Evolutionary conservation across 2,113 vertebrate species (phyloP).

Genomic region (Promerops cafer): DNA sequence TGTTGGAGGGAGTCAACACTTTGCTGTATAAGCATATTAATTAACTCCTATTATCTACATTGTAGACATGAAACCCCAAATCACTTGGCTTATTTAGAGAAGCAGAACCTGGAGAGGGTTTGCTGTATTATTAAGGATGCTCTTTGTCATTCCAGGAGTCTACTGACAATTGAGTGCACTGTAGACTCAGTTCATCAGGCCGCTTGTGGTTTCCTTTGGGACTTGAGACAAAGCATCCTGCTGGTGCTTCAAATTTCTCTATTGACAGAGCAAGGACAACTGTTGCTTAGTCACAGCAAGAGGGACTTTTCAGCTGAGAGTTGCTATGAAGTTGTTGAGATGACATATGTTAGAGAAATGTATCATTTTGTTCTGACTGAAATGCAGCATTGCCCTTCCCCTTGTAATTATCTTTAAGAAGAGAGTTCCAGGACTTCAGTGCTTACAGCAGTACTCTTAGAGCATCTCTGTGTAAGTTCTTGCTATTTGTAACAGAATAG

Average conservation of each 20-base stretch:
- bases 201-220: neutral
- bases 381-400: neutral
- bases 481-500: slow-evolving; percentile 8
- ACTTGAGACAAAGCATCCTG: neutral
- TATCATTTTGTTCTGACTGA: neutral
- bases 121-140: neutral
- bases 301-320: neutral
- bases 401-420: neutral
- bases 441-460: neutral
- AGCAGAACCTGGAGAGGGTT: neutral
- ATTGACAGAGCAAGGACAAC: neutral
- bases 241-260: neutral
- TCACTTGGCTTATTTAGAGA: neutral
- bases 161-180: neutral
- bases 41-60: neutral
- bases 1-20: neutral
- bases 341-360: neutral
- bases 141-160: neutral
- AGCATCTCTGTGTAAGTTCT: neutral
- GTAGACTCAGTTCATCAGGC: neutral
- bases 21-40: neutral
- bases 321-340: neutral
- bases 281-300: neutral
- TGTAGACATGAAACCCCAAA: neutral
- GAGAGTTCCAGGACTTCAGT: neutral